Evolutionary conservation across 1,140 invertebrate species (phyloP).

Genomic region (Drosophila ficusphila): DNA sequence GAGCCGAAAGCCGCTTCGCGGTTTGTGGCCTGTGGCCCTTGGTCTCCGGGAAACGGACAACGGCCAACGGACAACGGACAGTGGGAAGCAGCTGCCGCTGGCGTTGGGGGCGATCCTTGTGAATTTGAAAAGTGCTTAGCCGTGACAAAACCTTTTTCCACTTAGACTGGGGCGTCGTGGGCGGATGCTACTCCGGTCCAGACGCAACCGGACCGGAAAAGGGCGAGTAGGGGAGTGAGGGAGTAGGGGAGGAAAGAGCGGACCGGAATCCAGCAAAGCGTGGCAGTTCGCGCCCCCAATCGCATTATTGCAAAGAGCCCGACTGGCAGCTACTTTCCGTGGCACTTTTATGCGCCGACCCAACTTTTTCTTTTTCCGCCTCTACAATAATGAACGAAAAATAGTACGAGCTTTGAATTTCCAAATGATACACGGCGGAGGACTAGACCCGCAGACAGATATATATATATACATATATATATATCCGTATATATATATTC

Average conservation of each 20-base stretch:
- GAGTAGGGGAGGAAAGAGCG: not conserved
- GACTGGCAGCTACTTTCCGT: conserved; percentile 61
- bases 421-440: conserved; percentile 60
- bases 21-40: conserved; percentile 46
- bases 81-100: conserved; percentile 27
- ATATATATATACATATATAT: not conserved
- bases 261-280: conserved; percentile 33
- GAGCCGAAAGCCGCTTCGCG: conserved; percentile 36
- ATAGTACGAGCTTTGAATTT: conserved; percentile 73
- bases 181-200: conserved; percentile 7
- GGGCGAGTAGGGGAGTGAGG: not conserved
- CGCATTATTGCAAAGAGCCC: conserved; percentile 55
- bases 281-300: conserved; percentile 52
- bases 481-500: not conserved
- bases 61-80: conserved; percentile 2
- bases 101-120: conserved; percentile 45
- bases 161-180: conserved; percentile 40
- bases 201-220: conserved; percentile 10
- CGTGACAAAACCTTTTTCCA: conserved; percentile 77
- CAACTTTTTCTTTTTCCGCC: conserved; percentile 37
- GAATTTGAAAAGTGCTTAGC: conserved; percentile 72
- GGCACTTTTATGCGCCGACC: conserved; percentile 58
- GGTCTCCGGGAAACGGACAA: conserved; percentile 2
- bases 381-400: conserved; percentile 66
- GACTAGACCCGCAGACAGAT: conserved; percentile 17